phyloP scores from a whole-genome alignment of 2,113 vertebrate species.

The Fregata magnificens region DNA sequence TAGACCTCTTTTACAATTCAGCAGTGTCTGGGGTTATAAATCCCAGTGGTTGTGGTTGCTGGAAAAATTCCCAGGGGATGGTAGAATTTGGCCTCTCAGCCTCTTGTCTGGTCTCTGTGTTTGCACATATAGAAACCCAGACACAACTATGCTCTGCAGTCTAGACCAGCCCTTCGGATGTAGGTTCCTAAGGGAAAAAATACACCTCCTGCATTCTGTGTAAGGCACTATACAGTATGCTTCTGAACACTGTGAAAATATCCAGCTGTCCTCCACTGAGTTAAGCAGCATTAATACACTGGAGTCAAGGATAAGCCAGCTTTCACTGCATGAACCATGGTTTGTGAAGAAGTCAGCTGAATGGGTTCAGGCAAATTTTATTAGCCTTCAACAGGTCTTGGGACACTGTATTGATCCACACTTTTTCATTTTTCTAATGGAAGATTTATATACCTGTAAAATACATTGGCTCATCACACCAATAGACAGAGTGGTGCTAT shows the following conservation, averaged over 20 bases:
- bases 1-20: background rate
- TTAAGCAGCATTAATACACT: background rate
- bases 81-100: background rate
- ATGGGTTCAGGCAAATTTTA: background rate
- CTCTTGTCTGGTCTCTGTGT: background rate
- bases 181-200: background rate
- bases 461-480: background rate
- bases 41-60: background rate
- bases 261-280: background rate
- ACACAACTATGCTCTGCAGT: background rate
- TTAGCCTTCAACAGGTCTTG: background rate
- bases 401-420: background rate
- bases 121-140: background rate
- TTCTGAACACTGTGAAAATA: background rate
- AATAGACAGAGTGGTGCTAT: background rate
- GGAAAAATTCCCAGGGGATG: background rate
- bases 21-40: background rate
- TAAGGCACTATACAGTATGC: background rate
- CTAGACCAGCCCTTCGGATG: background rate
- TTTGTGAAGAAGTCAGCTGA: background rate
- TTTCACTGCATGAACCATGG: background rate
- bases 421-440: background rate
- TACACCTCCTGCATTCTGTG: background rate
- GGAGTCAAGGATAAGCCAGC: background rate
- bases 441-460: background rate